Evolutionary conservation across 2,113 vertebrate species (phyloP).

Genomic region (Neoarius graeffei): DNA sequence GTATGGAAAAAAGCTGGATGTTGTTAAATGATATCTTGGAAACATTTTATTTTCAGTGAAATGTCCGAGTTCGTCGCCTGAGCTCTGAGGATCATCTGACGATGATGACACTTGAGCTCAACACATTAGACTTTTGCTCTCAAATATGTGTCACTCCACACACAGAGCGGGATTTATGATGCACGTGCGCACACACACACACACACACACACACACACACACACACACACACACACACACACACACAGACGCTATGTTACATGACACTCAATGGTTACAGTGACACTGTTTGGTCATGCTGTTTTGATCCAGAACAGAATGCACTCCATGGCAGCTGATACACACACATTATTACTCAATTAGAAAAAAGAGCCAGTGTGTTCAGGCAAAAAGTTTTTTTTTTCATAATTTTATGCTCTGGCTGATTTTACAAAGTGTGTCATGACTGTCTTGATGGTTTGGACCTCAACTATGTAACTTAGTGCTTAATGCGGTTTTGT

Average conservation of each 20-base stretch:
- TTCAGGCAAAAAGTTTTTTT: background rate
- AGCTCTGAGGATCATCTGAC: constrained; percentile 63
- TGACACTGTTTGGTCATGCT: background rate
- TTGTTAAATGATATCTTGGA: constrained; percentile 68
- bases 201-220: constrained; percentile 56
- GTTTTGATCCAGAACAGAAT: background rate
- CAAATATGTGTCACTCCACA: constrained; percentile 75
- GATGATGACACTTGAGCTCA: constrained; percentile 72
- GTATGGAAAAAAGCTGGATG: constrained; percentile 50
- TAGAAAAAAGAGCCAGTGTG: background rate
- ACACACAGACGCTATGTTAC: constrained; percentile 25
- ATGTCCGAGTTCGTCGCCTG: constrained; percentile 72
- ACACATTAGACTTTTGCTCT: constrained; percentile 72
- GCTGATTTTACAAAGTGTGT: constrained; percentile 19
- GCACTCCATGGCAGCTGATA: background rate
- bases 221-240: constrained; percentile 35
- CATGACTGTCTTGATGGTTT: constrained; percentile 11
- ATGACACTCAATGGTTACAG: constrained; percentile 10
- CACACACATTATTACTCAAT: constrained; percentile 5
- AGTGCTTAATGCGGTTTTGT: constrained; percentile 4
- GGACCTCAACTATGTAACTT: constrained; percentile 16
- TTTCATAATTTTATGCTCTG: background rate
- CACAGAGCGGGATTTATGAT: constrained; percentile 52
- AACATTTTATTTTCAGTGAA: constrained; percentile 73
- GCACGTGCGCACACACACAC: constrained; percentile 42